Evolutionary conservation across 2,888 invertebrate genomes (phyloP).

Genomic region (Nomada ferruginata): DNA sequence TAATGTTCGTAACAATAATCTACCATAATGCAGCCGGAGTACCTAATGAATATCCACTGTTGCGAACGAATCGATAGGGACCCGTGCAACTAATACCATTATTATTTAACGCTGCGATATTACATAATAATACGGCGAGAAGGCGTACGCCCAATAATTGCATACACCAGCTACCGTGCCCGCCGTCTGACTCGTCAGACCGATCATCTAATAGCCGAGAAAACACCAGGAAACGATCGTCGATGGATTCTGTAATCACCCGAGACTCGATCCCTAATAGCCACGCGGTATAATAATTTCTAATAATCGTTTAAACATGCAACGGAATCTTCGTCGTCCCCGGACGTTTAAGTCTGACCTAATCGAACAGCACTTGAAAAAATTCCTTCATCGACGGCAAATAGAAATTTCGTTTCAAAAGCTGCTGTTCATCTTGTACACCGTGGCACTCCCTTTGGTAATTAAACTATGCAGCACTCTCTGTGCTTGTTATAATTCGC

Average conservation of each 20-base stretch:
- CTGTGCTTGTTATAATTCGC: no score
- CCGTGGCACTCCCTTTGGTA: no score
- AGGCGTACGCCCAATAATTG: conserved; percentile 29
- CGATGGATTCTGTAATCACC: conserved; percentile 23
- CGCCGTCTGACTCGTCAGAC: neutral
- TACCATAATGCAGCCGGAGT: neutral
- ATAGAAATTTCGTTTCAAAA: no score
- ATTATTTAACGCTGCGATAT: conserved; percentile 21
- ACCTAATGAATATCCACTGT: neutral
- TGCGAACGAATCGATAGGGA: no score
- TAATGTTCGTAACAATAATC: neutral
- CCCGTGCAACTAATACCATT: neutral
- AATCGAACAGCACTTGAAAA: neutral
- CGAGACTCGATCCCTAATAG: conserved; percentile 22
- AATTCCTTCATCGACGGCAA: no score
- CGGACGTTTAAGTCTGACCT: neutral
- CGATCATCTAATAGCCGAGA: conserved; percentile 41
- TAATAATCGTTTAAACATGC: conserved; percentile 35
- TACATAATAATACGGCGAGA: conserved; percentile 18
- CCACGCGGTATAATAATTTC: conserved; percentile 13
- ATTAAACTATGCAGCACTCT: no score
- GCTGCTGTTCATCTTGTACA: no score
- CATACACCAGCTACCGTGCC: neutral
- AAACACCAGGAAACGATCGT: conserved; percentile 45
- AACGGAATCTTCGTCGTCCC: conserved; percentile 19